Evolutionary conservation across 2,113 vertebrate genomes (phyloP).

Genomic region (Glaucomys volans): DNA sequence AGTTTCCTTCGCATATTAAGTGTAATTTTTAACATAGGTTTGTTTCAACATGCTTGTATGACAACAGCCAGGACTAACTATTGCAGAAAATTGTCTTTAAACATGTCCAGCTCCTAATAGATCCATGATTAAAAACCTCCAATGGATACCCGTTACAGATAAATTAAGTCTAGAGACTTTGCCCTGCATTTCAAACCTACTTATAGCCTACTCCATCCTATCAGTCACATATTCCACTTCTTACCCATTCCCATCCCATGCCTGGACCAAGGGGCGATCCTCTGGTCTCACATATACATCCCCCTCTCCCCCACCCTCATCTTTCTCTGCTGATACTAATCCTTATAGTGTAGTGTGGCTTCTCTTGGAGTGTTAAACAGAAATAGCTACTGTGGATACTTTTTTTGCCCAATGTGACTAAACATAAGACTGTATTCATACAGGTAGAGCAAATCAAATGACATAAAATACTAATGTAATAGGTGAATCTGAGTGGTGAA

Average conservation of each 20-base stretch:
- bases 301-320: neutral
- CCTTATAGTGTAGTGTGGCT: neutral
- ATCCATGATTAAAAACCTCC: neutral
- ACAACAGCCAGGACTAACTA: neutral
- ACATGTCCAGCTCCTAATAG: neutral
- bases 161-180: neutral
- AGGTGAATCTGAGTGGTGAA: neutral
- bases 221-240: no score
- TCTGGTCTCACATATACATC: neutral
- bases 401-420: neutral
- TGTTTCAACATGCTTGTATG: neutral
- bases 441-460: neutral
- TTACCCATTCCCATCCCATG: neutral
- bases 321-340: neutral
- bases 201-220: neutral
- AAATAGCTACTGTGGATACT: neutral
- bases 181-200: neutral
- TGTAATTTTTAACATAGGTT: neutral
- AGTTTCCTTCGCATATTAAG: neutral
- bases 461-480: neutral
- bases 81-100: neutral
- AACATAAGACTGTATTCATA: no score
- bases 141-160: neutral
- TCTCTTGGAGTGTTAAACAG: neutral
- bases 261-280: neutral